phyloP scores from a whole-genome alignment of 2,797 vertebrate genomes.

The Xyrichtys novacula region DNA sequence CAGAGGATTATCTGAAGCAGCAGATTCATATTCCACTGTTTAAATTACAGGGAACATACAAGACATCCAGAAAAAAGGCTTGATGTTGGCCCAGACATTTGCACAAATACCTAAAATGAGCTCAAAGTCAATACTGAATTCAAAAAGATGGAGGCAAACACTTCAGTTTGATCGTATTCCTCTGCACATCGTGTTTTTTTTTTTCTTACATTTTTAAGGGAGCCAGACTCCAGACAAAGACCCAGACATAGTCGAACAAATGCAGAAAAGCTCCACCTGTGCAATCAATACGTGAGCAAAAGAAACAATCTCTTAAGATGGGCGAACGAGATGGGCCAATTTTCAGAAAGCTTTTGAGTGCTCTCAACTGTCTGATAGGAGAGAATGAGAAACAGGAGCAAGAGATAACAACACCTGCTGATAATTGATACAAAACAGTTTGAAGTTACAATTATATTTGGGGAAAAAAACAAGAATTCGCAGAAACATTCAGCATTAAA shows the following conservation, averaged over 20 bases:
- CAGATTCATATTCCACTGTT: constrained; percentile 7
- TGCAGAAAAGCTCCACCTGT: constrained; percentile 27
- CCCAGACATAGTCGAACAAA: constrained; percentile 24
- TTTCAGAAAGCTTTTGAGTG: constrained; percentile 35
- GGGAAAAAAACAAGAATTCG: constrained; percentile 15
- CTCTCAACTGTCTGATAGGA: constrained; percentile 33
- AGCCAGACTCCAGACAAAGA: constrained; percentile 28
- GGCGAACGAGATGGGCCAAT: constrained; percentile 26
- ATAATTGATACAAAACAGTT: constrained; percentile 40
- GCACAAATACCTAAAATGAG: neutral
- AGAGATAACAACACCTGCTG: constrained; percentile 26
- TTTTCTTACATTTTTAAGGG: neutral
- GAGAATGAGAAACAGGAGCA: constrained; percentile 20
- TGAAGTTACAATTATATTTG: constrained; percentile 27
- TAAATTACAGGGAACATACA: constrained; percentile 31
- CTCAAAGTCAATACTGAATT: neutral
- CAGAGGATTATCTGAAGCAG: constrained; percentile 32
- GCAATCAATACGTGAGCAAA: constrained; percentile 29
- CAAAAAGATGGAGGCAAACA: constrained; percentile 2
- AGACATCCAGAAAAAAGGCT: constrained; percentile 16
- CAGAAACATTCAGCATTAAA: neutral
- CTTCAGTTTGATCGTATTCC: neutral
- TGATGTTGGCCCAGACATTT: constrained; percentile 6
- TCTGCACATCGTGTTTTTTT: neutral
- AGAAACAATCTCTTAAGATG: constrained; percentile 29